phyloP scores from a whole-genome alignment of 2,797 vertebrate species.

The Yasuhikotakia modesta region DNA sequence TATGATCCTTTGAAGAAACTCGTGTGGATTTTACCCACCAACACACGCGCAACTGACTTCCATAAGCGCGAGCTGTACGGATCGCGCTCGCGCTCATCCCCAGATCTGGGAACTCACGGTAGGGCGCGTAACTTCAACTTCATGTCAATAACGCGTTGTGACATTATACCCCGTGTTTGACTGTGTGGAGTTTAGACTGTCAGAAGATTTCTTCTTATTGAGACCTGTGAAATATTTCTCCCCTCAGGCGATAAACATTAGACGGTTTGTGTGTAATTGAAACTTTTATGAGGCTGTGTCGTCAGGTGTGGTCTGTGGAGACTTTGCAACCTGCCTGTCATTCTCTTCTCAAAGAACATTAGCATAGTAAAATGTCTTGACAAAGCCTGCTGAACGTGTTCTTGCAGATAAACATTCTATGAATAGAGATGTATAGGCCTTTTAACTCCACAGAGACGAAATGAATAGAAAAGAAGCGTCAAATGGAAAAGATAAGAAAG shows the following conservation, averaged over 20 bases:
- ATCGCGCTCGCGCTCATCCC: conserved; percentile 54
- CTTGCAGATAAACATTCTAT: not conserved
- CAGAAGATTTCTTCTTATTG: not conserved
- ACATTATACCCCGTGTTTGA: conserved; percentile 4
- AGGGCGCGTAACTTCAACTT: conserved; percentile 46
- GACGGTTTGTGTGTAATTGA: conserved; percentile 37
- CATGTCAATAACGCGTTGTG: not conserved
- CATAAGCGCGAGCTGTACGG: conserved; percentile 8
- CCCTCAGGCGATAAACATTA: conserved; percentile 34
- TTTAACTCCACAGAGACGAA: no score
- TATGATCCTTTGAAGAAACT: conserved; percentile 41
- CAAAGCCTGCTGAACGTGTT: conserved; percentile 16
- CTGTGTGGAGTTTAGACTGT: not conserved
- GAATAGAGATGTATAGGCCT: not conserved
- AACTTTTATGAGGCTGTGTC: conserved; percentile 20
- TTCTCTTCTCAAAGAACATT: conserved; percentile 14
- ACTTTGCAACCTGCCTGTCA: conserved; percentile 15
- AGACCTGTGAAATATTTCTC: conserved; percentile 27
- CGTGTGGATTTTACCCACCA: conserved; percentile 57
- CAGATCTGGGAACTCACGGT: conserved; percentile 63
- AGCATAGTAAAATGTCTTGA: not conserved
- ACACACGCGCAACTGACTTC: conserved; percentile 47
- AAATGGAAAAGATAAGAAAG: not conserved
- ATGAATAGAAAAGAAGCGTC: not conserved
- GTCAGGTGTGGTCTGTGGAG: conserved; percentile 47